A percentile compares a stretch with the other conserved stretches of the same genome.
phyloP scores from a whole-genome alignment of 2,797 vertebrate genomes.

The Chiroxiphia lanceolata region DNA sequence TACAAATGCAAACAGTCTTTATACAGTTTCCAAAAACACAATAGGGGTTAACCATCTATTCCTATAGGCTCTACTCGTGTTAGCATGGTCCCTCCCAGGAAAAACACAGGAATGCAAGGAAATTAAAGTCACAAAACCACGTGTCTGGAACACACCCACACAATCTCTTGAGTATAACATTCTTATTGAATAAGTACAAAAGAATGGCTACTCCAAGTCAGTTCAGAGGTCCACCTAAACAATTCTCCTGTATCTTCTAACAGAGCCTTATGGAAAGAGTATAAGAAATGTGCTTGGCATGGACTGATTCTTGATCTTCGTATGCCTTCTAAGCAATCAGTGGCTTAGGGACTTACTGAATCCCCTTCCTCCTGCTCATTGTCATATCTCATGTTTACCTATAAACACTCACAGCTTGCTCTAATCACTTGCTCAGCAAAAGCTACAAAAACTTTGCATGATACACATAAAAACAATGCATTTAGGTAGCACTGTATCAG shows the following conservation, averaged over 20 bases:
- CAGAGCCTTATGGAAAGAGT: not conserved
- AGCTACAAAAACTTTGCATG: not conserved
- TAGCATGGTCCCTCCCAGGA: not conserved
- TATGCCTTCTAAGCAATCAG: not conserved
- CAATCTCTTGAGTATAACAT: not conserved
- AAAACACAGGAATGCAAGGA: not conserved
- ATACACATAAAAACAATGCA: not conserved
- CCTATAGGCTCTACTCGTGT: not conserved
- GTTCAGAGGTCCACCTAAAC: not conserved
- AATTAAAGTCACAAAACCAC: not conserved
- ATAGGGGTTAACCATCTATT: not conserved
- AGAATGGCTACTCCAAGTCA: not conserved
- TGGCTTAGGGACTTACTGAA: not conserved
- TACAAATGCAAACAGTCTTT: not conserved
- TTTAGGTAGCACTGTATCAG: not conserved
- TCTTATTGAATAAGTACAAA: not conserved
- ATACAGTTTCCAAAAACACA: not conserved
- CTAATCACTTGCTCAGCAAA: not conserved
- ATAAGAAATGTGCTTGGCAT: not conserved
- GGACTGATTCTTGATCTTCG: not conserved
- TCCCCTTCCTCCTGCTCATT: not conserved
- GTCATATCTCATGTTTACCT: not conserved
- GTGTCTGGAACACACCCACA: not conserved
- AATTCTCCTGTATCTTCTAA: not conserved
- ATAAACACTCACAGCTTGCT: not conserved